Evolutionary conservation across 2,113 vertebrate genomes (phyloP), one percentile per base, ranked within the genome.

Genomic region (Zosterops japonicus): DNA sequence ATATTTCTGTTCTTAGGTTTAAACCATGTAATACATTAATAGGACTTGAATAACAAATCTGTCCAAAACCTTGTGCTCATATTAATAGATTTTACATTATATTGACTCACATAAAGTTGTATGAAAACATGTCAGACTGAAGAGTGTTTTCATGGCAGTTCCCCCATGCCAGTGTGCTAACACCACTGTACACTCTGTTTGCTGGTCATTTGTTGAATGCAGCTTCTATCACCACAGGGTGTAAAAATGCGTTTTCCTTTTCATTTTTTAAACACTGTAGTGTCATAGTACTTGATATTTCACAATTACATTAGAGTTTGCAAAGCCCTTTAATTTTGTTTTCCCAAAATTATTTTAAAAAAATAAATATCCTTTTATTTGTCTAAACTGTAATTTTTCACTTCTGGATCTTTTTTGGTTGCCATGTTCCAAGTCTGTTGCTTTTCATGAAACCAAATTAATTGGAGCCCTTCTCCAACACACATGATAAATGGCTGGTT

Each of bases 251-350:
- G 87, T 83, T 95, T 83, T 24, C 12, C 74, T 83, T 83, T 56
- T 60, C 86, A 87, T 95, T 94, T 94, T 93, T 94, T 87, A 82
- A 97, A 91, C 55, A 94, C n/a, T 85, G 35, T 27, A 94, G 49
- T 71, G 72, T 87, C 79, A 89, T 83, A 59, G 23, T 88, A 67
- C 63, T 94, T 92, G 79, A 70, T 89, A 94, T 83, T 88, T 95
- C 87, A 61, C 6, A 47, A 13, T 53, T 96, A 79, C 87, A 95
- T n/a, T 17, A 14, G n/a, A 87, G 65, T 78, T 95, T 91, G 59
- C 53, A 92, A 94, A 96, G 69, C 33, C 69, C 94, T 96, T 87
- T 77, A 69, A 83, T 65, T 46, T 89, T 10, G 6, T 25, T 96
- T 95, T 74, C 71, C 33, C 27, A n/a, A 23, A 91, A 90, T 89